These are phyloP conservation scores for Catocala nupta DNA, from an alignment of 2,888 invertebrate genomes.

Conservation along the genomic window DNA sequence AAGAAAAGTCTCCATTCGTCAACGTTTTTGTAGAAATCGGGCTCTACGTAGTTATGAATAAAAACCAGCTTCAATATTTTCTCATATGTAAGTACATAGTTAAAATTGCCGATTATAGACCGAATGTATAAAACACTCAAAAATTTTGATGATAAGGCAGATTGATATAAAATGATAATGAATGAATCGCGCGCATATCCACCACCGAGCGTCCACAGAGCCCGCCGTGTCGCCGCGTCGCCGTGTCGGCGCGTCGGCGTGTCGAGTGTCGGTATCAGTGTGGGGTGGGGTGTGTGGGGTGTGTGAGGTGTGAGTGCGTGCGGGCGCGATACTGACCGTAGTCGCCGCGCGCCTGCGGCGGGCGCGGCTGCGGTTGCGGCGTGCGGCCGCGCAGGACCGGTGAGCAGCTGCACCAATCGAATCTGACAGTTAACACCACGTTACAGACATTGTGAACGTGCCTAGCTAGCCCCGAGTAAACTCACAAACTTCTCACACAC, in stretches of 20 bases:
- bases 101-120: too few relatives aligned
- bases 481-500: constrained; percentile 44
- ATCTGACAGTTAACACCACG: constrained; percentile 80
- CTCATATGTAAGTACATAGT: too few relatives aligned
- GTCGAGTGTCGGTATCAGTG: too few relatives aligned
- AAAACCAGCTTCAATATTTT: too few relatives aligned
- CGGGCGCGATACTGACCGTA: constrained; percentile 91
- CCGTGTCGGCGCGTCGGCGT: constrained; percentile 6
- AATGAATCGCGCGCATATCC: not conserved
- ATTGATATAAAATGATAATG: not conserved
- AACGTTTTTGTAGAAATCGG: too few relatives aligned
- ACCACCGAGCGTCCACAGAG: constrained; percentile 42
- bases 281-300: constrained; percentile 22
- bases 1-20: too few relatives aligned
- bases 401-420: constrained; percentile 88
- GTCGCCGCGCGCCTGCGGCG: constrained; percentile 93
- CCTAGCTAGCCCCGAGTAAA: constrained; percentile 47
- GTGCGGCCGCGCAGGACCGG: constrained; percentile 90
- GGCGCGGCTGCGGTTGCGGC: constrained; percentile 82
- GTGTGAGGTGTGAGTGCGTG: constrained; percentile 23
- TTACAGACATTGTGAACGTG: constrained; percentile 59
- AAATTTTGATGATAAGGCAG: too few relatives aligned
- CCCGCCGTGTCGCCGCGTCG: constrained; percentile 21
- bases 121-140: too few relatives aligned
- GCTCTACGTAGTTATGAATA: too few relatives aligned